Base-by-base conservation (phyloP, 2,888 invertebrate species). In the Listrodromus nycthemerus region DNA sequence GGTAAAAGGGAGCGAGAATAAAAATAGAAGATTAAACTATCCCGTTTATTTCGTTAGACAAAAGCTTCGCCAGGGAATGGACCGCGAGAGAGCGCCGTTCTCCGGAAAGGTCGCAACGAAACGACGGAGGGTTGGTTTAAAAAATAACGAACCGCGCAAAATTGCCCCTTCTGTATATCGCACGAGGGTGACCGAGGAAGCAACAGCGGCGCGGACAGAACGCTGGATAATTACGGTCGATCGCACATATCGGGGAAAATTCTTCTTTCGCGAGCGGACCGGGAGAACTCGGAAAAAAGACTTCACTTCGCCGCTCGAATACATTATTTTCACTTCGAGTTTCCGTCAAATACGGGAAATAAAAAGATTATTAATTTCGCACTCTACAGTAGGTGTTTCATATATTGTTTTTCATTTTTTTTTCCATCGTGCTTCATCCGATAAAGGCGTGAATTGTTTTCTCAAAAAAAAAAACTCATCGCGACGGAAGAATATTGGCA, bases 1-100 rank as follows among this genome's bases (percentile, higher is more conserved):
- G 21, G 13, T 7, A 33, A 50, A 69, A 24, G 21, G 27, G n/a
- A 58, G 73, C n/a, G 75, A 13, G 27, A 48, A 27, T 30, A 69
- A 79, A 83, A 75, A 58, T 21, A 75, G 83, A 2, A 65, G 55
- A 55, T 83, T 76, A 74, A 80, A 83, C 37, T 41, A 61, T 16
- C 52, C 70, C 65, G 65, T 55, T 74, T 83, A 75, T 50, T 79
- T 74, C 55, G 30, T 63, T 61, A 69, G 19, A 58, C 61, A 58
- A 61, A 61, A 61, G 33, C 61, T 55, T 24, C 55, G 21, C 10
- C 10, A 13, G 21, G 24, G 55, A 24, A 55, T 24, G 55, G 24
- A 55, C 55, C 55, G 55, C 24, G 55, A 24, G 55, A 21, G 55
- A 7, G 55, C 21, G 24, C 24, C 10, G 21, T 24, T 24, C 21